Conservation (phyloP, 2,113 vertebrate species). For the Catagonus wagneri region DNA sequence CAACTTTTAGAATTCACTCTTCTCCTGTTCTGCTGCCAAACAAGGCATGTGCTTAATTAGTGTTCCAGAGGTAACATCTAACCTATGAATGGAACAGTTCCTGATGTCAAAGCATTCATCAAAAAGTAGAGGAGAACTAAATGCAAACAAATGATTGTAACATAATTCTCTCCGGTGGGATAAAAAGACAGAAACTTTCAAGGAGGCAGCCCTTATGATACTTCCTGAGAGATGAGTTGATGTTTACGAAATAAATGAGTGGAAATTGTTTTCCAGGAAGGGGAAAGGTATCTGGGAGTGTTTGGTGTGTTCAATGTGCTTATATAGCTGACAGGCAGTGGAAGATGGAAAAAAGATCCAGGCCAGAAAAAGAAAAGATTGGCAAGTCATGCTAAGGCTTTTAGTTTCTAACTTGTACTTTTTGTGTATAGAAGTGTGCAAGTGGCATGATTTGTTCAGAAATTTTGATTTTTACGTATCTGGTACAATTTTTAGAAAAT, state of each 20-base stretch:
- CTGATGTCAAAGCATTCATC: neutral
- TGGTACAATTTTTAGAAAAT: slow-evolving; percentile 6
- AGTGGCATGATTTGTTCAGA: neutral
- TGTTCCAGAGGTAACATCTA: neutral
- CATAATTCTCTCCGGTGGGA: neutral
- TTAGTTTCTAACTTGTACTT: neutral
- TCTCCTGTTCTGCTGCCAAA: neutral
- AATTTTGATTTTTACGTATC: neutral
- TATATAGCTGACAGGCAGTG: neutral
- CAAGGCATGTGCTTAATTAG: neutral
- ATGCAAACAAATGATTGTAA: neutral
- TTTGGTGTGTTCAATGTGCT: neutral
- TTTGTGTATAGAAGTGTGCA: neutral
- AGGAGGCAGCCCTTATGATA: neutral
- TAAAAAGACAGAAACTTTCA: neutral
- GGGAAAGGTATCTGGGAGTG: neutral
- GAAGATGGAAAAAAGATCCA: neutral
- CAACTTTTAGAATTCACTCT: neutral
- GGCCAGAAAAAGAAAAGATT: neutral
- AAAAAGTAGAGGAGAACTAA: neutral
- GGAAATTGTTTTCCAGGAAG: neutral
- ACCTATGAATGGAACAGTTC: neutral
- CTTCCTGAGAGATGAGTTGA: neutral
- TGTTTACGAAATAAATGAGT: neutral
- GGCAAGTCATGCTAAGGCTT: neutral